Base-by-base conservation (phyloP, 1,140 invertebrate species). In the Ceratosolen solmsi region DNA sequence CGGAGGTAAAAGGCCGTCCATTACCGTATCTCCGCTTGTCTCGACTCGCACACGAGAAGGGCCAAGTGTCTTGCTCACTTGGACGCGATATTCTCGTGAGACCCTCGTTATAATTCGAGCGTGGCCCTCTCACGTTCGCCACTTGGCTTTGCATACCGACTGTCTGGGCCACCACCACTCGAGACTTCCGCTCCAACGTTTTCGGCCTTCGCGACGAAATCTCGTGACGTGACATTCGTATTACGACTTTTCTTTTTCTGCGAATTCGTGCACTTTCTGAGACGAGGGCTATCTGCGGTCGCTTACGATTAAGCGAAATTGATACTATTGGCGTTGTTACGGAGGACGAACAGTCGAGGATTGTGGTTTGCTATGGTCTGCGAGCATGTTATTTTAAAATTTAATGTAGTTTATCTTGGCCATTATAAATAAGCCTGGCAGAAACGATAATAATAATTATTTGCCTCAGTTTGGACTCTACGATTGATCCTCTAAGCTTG, bases 31-130 rank as follows among this genome's bases (percentile, higher is more conserved):
- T 60, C 15, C 30, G 27, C 33, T 51, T 60, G 36, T 11, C n/a
- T 51, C 1, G 7, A 54, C 27, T 27, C 4, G 46, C 25, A 38
- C 9, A 68, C 4, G 33, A 71, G 33, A 79, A 70, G 46, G 33
- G 22, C 8, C 11, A 41, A 27, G 60, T 78, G 41, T 68, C 41
- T n/a, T 51, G 17, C n/a, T 78, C 75, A 1, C 22, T 30, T 76
- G 7, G 46, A 70, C 3, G 63, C 49, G 46, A 54, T 54, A 71
- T 15, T 79, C 65, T 49, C 41, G 8, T 15, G 41, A 63, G 58
- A 81, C 72, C 56, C 60, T 81, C 60, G 46, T 70, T 81, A 75
- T 36, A 73, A 80, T 25, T 80, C 71, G 38, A 80, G 9, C 68
- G 36, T 30, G 27, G n/a, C 72, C 60, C 60, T 54, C 25, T 38